Percentiles rank a stretch among this genome's conserved stretches.
Evolutionary conservation across 2,888 invertebrate species (phyloP).

Genomic region (Ganaspis brasiliensis): DNA sequence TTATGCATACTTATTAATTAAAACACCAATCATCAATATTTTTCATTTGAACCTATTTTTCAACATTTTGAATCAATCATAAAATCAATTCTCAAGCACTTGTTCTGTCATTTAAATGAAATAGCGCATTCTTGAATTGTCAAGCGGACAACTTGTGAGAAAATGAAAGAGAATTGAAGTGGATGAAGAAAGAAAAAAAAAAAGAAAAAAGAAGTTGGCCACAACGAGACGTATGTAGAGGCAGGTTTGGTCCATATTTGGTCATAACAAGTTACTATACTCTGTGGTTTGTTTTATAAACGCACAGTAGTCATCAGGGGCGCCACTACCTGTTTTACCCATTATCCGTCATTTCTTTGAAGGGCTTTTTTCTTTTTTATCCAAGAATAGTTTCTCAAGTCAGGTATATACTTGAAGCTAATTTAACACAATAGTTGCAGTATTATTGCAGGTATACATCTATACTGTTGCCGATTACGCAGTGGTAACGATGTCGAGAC

Average conservation of each 20-base stretch:
- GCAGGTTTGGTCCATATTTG: slow-evolving; percentile 34
- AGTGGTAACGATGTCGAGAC: background rate
- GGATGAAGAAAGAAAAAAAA: background rate
- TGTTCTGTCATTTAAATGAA: slow-evolving; percentile 26
- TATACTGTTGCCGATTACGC: background rate
- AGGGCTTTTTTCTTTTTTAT: background rate
- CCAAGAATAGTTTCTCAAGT: background rate
- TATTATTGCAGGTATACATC: background rate
- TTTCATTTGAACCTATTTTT: too few species aligned
- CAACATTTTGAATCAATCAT: too few species aligned
- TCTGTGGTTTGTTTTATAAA: slow-evolving; percentile 38
- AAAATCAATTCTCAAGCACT: too few species aligned
- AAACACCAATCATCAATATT: too few species aligned
- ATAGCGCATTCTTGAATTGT: slow-evolving; percentile 2
- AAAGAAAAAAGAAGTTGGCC: slow-evolving; percentile 9
- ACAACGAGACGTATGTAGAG: slow-evolving; percentile 23
- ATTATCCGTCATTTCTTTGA: background rate
- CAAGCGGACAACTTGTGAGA: background rate
- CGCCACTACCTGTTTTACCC: slow-evolving; percentile 14
- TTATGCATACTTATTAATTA: too few species aligned
- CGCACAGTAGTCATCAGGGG: slow-evolving; percentile 30
- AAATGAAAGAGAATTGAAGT: slow-evolving; percentile 5
- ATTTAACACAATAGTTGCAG: slow-evolving; percentile 1
- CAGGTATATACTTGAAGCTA: background rate
- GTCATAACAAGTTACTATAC: slow-evolving; percentile 35